phyloP scores from a whole-genome alignment of 2,113 vertebrate species.

The Anseranas semipalmata region DNA sequence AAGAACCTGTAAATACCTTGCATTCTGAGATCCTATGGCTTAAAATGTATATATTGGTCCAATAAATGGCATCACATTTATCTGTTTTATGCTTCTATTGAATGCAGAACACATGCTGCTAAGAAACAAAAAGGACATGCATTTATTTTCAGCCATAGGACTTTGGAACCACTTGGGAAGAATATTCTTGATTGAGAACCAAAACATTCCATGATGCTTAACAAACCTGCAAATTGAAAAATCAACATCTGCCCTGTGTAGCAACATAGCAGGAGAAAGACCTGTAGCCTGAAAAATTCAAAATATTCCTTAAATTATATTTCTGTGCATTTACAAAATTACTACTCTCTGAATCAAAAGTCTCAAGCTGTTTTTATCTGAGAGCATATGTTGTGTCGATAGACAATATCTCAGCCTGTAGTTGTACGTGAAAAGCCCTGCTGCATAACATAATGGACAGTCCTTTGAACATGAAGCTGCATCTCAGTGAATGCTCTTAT shows the following conservation, averaged over 20 bases:
- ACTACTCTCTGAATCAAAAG: conserved; percentile 69
- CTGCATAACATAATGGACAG: conserved; percentile 40
- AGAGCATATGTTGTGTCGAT: conserved; percentile 57
- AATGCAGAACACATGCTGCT: conserved; percentile 63
- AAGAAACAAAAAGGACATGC: conserved; percentile 74
- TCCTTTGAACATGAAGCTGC: neutral
- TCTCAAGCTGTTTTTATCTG: conserved; percentile 74
- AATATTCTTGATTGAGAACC: conserved; percentile 86
- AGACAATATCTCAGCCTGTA: conserved; percentile 56
- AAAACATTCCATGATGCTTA: conserved; percentile 86
- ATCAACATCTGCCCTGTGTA: conserved; percentile 78
- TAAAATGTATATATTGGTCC: conserved; percentile 37
- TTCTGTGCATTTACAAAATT: conserved; percentile 77
- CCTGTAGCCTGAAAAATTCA: conserved; percentile 67
- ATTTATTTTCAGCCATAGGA: conserved; percentile 78
- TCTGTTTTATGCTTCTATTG: conserved; percentile 40
- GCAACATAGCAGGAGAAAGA: conserved; percentile 69
- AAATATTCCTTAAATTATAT: conserved; percentile 78
- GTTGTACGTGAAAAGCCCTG: neutral
- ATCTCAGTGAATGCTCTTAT: conserved; percentile 29
- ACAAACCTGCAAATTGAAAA: conserved; percentile 88
- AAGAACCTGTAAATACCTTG: neutral
- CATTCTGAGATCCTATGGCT: neutral
- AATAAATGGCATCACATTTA: conserved; percentile 54
- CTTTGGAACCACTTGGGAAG: conserved; percentile 83